Conservation (phyloP, 2,113 vertebrate species). For the Strix aluco region DNA sequence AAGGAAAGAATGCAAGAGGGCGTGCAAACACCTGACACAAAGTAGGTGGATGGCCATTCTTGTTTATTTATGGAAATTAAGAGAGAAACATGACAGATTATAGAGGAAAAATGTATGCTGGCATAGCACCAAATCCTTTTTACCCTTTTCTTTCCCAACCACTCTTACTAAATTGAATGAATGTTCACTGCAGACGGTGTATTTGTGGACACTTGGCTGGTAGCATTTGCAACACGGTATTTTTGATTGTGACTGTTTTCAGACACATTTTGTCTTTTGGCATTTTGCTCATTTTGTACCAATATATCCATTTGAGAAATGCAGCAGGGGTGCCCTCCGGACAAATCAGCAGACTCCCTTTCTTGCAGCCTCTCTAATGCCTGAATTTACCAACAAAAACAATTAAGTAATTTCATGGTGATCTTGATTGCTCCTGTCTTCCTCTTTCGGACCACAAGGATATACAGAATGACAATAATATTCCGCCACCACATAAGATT, state of each 20-base stretch:
- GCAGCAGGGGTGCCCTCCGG: background rate
- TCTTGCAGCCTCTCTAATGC: background rate
- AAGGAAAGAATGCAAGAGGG: background rate
- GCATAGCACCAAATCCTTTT: background rate
- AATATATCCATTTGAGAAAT: background rate
- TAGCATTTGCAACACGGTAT: background rate
- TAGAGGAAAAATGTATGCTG: background rate
- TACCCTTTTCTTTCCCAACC: background rate
- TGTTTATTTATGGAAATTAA: conserved; percentile 24
- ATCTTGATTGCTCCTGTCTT: background rate
- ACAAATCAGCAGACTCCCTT: background rate
- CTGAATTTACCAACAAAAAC: background rate
- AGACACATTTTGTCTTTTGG: background rate
- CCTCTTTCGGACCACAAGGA: background rate
- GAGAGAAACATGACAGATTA: background rate
- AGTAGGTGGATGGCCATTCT: background rate
- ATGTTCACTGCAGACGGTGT: background rate
- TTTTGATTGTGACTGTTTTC: background rate
- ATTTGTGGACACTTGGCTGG: background rate
- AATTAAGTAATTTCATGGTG: background rate
- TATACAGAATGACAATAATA: background rate
- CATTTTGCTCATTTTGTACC: background rate
- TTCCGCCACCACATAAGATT: background rate
- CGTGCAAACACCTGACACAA: background rate
- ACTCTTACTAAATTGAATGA: background rate